Conservation (phyloP, 2,113 vertebrate genomes). For the Scophthalmus maximus region DNA sequence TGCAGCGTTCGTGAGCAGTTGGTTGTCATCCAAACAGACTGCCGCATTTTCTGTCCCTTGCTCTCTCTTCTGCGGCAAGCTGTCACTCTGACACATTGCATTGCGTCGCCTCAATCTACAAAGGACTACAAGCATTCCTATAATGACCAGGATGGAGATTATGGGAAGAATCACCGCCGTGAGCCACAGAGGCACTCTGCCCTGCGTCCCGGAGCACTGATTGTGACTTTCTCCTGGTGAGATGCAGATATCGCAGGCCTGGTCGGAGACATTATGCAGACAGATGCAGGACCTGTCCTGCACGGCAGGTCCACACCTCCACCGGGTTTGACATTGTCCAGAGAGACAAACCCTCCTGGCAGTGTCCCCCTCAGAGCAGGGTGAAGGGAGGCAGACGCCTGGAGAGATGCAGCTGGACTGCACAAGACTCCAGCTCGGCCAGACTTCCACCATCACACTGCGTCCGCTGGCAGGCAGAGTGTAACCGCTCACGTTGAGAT, state of each 20-base stretch:
- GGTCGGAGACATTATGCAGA: slow-evolving; percentile 63
- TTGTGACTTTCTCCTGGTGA: slow-evolving; percentile 9
- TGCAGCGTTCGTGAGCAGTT: neutral
- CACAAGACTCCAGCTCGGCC: slow-evolving; percentile 63
- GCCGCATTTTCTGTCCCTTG: slow-evolving; percentile 65
- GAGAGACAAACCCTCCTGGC: slow-evolving; percentile 54
- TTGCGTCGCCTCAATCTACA: slow-evolving; percentile 27
- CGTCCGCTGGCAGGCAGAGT: slow-evolving; percentile 69
- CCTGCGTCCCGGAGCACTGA: slow-evolving; percentile 49
- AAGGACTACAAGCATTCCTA: slow-evolving; percentile 45
- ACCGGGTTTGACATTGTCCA: slow-evolving; percentile 53
- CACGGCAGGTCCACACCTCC: slow-evolving; percentile 25
- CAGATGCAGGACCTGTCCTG: slow-evolving; percentile 73
- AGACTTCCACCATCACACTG: slow-evolving; percentile 68
- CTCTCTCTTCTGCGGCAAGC: slow-evolving; percentile 29
- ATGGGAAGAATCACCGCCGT: slow-evolving; percentile 69
- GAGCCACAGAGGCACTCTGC: slow-evolving; percentile 67
- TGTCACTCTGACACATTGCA: slow-evolving; percentile 20
- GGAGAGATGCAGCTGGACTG: slow-evolving; percentile 68
- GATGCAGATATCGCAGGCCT: slow-evolving; percentile 71
- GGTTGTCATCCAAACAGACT: slow-evolving; percentile 58
- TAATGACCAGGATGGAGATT: slow-evolving; percentile 47
- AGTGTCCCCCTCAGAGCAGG: slow-evolving; percentile 56
- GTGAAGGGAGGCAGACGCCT: slow-evolving; percentile 60
- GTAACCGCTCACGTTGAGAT: slow-evolving; percentile 70